phyloP scores from a whole-genome alignment of 1,140 invertebrate species.

The Stenopsyche tienmushanensis region DNA sequence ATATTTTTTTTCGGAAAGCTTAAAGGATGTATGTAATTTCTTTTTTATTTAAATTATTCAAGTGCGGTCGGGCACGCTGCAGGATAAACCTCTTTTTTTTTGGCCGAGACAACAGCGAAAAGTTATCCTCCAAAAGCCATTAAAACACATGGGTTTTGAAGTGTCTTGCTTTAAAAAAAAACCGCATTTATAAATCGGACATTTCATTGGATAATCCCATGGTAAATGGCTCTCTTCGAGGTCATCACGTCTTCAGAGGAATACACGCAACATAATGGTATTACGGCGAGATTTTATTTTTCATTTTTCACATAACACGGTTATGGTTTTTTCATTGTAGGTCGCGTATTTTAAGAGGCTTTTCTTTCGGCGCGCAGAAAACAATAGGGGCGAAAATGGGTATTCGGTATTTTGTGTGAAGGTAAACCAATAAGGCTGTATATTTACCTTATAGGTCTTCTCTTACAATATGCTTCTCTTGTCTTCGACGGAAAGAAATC shows the following conservation, averaged over 20 bases:
- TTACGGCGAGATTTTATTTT: neutral
- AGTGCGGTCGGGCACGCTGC: neutral
- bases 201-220: no score
- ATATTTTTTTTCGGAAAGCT: neutral
- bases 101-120: no score
- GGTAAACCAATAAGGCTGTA: slow-evolving; percentile 20
- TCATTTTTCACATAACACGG: slow-evolving; percentile 8
- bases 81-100: neutral
- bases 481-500: slow-evolving; percentile 10
- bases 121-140: no score
- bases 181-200: no score
- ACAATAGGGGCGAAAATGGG: neutral
- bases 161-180: no score
- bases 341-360: neutral
- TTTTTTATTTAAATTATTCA: slow-evolving; percentile 24
- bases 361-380: neutral
- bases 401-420: neutral
- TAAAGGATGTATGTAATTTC: slow-evolving; percentile 15
- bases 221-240: no score
- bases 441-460: slow-evolving; percentile 11
- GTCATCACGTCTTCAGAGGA: no score
- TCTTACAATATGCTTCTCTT: slow-evolving; percentile 8
- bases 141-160: no score
- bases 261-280: neutral
- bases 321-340: slow-evolving; percentile 11